These are phyloP conservation scores for Stegana nigrithorax DNA, from an alignment of 2,888 invertebrate genomes.

Conservation along the genomic window DNA sequence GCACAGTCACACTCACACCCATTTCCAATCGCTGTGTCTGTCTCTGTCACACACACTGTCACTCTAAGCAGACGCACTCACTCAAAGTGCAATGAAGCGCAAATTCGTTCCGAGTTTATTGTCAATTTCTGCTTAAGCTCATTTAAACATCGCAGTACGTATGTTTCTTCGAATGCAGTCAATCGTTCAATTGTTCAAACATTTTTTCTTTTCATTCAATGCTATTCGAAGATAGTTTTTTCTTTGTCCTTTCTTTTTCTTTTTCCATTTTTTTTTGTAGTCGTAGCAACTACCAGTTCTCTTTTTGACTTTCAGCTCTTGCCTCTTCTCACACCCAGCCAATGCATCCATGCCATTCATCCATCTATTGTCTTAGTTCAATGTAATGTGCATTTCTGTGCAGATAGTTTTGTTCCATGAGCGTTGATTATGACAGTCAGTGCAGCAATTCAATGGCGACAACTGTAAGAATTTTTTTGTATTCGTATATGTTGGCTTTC, in stretches of 20 bases:
- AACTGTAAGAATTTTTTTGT: neutral
- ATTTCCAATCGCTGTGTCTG: too few relatives aligned
- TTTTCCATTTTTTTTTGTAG: too few relatives aligned
- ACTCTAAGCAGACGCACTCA: slow-evolving; percentile 36
- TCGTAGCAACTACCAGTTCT: too few relatives aligned
- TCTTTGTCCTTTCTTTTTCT: too few relatives aligned
- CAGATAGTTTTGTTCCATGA: slow-evolving; percentile 4
- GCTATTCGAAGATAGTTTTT: too few relatives aligned
- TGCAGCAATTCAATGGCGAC: neutral
- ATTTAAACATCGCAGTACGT: too few relatives aligned
- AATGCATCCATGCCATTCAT: neutral
- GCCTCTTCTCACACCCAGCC: too few relatives aligned
- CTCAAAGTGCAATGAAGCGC: slow-evolving; percentile 37
- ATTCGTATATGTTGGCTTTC: too few relatives aligned
- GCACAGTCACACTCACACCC: too few relatives aligned
- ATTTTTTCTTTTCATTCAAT: neutral
- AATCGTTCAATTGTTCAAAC: too few relatives aligned
- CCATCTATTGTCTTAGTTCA: slow-evolving; percentile 1
- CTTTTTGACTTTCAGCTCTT: too few relatives aligned
- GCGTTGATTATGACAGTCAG: neutral
- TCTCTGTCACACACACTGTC: slow-evolving; percentile 25
- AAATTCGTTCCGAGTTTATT: slow-evolving; percentile 51
- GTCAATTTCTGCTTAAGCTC: slow-evolving; percentile 52
- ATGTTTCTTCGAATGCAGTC: too few relatives aligned
- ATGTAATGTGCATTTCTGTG: neutral